Evolutionary conservation across 1,140 invertebrate species (phyloP).

Genomic region (Nixonia krombeini): DNA sequence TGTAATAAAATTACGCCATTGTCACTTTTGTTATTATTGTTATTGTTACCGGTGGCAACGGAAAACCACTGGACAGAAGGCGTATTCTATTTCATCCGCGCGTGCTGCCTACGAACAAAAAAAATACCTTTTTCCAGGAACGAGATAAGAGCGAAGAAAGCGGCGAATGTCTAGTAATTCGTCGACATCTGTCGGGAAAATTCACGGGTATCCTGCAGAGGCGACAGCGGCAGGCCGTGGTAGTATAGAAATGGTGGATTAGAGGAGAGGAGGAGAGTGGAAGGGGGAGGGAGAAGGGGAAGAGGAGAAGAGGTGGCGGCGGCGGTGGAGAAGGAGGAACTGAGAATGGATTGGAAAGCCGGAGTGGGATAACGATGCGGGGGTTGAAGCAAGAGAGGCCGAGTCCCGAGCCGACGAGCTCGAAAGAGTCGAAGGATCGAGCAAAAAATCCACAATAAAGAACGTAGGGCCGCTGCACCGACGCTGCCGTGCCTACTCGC

Average conservation of each 20-base stretch:
- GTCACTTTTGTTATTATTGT: too few species aligned
- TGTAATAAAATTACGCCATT: too few species aligned
- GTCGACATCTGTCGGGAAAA: conserved; percentile 51
- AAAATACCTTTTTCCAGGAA: too few species aligned
- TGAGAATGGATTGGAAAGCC: conserved; percentile 47
- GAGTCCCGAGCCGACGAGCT: conserved; percentile 40
- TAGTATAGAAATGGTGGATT: conserved; percentile 39
- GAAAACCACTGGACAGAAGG: too few species aligned
- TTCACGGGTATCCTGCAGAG: conserved; percentile 27
- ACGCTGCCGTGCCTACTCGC: conserved; percentile 36
- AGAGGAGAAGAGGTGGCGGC: conserved; percentile 2
- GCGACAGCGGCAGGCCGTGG: conserved; percentile 12
- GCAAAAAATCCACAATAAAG: conserved; percentile 53
- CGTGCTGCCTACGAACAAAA: too few species aligned
- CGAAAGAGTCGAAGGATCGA: conserved; percentile 38
- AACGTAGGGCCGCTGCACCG: conserved; percentile 50
- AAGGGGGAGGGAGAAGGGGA: conserved; percentile 14
- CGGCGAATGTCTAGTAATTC: conserved; percentile 43
- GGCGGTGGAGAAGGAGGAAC: conserved; percentile 5
- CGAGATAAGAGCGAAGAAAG: too few species aligned
- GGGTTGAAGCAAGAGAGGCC: conserved; percentile 42
- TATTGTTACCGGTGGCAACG: too few species aligned
- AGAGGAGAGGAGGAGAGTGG: conserved; percentile 16
- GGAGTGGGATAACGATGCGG: conserved; percentile 42
- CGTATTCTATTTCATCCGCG: too few species aligned